These are phyloP conservation scores for Acanthochromis polyacanthus DNA, from an alignment of 2,113 vertebrate species.

Conservation along the genomic window DNA sequence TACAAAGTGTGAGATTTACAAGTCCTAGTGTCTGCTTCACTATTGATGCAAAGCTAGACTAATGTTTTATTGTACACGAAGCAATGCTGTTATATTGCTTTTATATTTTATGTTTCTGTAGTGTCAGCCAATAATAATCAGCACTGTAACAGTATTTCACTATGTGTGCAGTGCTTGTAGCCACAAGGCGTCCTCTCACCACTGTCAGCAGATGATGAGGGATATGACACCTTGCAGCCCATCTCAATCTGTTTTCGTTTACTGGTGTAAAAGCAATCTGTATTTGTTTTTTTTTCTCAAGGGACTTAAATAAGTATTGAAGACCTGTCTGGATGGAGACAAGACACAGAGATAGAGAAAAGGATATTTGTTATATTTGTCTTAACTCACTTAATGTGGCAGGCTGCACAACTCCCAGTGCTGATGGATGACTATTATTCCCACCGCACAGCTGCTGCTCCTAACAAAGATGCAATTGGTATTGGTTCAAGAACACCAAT, in stretches of 20 bases:
- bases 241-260: conserved; percentile 9
- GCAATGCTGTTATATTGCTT: too few species aligned
- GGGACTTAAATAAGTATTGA: conserved; percentile 22
- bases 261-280: neutral
- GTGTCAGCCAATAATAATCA: neutral
- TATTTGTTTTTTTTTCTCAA: too few species aligned
- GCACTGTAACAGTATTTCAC: neutral
- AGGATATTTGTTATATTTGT: conserved; percentile 24
- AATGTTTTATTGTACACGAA: too few species aligned
- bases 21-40: too few species aligned
- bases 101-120: neutral
- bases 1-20: too few species aligned
- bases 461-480: conserved; percentile 33
- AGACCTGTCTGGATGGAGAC: conserved; percentile 10
- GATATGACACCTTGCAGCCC: neutral
- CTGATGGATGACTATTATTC: conserved; percentile 74
- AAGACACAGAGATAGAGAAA: conserved; percentile 11
- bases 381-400: conserved; percentile 26
- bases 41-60: too few species aligned
- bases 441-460: conserved; percentile 46
- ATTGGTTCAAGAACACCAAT: conserved; percentile 41
- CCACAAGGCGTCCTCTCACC: neutral
- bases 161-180: neutral
- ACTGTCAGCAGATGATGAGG: neutral
- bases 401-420: conserved; percentile 3